Percentiles rank a stretch among this genome's conserved stretches.
These are phyloP conservation scores for Oplegnathus fasciatus DNA, from an alignment of 2,113 vertebrate genomes.

Conservation along the genomic window DNA sequence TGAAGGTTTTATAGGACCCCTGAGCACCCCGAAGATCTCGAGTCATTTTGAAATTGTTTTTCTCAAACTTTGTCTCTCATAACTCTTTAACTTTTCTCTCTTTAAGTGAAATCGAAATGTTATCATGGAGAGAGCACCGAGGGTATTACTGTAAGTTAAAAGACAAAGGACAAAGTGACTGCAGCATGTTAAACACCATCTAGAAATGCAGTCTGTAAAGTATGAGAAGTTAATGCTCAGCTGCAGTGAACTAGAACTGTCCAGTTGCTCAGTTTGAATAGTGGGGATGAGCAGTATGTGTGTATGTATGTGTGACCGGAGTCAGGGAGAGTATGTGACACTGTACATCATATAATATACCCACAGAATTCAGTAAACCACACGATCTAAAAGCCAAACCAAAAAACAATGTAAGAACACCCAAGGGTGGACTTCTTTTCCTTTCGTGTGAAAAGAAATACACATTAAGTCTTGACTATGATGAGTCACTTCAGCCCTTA, in stretches of 20 bases:
- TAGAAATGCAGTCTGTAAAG: background rate
- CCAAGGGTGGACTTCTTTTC: background rate
- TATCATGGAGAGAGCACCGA: background rate
- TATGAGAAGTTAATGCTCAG: background rate
- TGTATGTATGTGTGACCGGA: background rate
- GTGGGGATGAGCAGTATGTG: background rate
- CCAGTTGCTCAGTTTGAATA: background rate
- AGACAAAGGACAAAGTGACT: conserved; percentile 23
- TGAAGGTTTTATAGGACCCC: conserved; percentile 19
- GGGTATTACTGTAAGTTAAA: conserved; percentile 19
- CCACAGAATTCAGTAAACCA: background rate
- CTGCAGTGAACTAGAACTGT: conserved; percentile 20
- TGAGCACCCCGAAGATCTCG: conserved; percentile 9
- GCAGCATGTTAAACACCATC: background rate
- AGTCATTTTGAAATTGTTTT: conserved; percentile 10
- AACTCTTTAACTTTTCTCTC: conserved; percentile 9
- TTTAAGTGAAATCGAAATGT: conserved; percentile 10
- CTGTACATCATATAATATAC: background rate
- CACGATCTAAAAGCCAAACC: background rate
- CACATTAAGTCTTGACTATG: conserved; percentile 40
- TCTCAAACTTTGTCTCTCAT: background rate
- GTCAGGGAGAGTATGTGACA: background rate
- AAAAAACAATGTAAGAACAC: background rate
- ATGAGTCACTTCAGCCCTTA: conserved; percentile 33
- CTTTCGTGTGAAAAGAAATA: conserved; percentile 3